Percentiles rank a stretch among this genome's conserved stretches.
These are phyloP conservation scores for Allolobophora icterica DNA, from an alignment of 2,888 invertebrate genomes.

Conservation along the genomic window DNA sequence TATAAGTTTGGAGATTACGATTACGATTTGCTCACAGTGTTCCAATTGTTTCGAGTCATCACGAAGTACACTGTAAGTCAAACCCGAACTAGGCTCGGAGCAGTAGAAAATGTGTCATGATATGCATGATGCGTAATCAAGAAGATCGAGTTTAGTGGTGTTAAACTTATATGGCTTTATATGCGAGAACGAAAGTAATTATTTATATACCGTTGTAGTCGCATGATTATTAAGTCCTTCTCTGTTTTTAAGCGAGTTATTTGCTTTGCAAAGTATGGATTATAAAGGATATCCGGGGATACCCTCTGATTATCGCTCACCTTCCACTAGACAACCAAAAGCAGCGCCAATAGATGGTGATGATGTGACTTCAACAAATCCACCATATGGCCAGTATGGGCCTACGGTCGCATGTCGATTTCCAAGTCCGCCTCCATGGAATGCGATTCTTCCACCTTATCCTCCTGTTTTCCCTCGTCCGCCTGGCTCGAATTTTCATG, in stretches of 20 bases:
- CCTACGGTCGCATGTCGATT: background rate
- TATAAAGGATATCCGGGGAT: background rate
- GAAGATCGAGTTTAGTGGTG: background rate
- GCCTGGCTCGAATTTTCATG: background rate
- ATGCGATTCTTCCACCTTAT: background rate
- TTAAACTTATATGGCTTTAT: background rate
- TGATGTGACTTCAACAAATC: background rate
- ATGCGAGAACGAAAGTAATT: background rate
- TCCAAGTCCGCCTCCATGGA: constrained; percentile 17
- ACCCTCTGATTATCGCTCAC: background rate
- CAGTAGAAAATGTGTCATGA: too few species aligned
- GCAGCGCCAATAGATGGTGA: background rate
- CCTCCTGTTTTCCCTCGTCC: background rate
- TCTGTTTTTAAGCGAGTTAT: background rate
- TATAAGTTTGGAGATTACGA: too few species aligned
- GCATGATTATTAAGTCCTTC: background rate
- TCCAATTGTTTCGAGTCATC: too few species aligned
- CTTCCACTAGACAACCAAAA: background rate
- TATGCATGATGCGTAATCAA: too few species aligned
- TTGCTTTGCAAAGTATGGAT: constrained; percentile 10
- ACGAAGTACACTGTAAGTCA: too few species aligned
- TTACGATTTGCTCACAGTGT: too few species aligned
- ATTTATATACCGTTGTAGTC: background rate
- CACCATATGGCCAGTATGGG: background rate
- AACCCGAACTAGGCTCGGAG: too few species aligned